Evolutionary conservation across 2,888 invertebrate species (phyloP), one percentile per base, ranked within the genome.

Genomic region (Seira ritae): DNA sequence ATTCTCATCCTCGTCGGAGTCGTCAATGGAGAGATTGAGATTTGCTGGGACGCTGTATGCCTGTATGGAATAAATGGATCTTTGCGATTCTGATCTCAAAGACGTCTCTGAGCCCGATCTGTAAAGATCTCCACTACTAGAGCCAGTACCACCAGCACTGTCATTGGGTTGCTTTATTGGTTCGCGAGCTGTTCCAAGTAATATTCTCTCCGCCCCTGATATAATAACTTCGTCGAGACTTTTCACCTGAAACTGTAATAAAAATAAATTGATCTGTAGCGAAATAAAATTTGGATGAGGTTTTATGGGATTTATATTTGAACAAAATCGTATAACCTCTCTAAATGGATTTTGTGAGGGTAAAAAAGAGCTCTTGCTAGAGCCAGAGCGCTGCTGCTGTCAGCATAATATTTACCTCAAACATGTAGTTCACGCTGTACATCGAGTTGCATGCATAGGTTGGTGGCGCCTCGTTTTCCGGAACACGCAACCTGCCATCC

Each of bases 1-100:
- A 23, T 23, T 19, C 19, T 46, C 74, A 8, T 69, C 62, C 6
- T 55, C 74, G 15, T 70, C 76, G 1, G 77, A 72, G 15, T 76
- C 82, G 22, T 82, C 77, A 12, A 50, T 68, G 22, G 82, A 83
- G 3, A 83, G 65, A 68, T 83, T 83, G 8, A 83, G 82, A 67
- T 83, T 77, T 8, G 78, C 82, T 73, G 82, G 82, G 22, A 83
- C 60, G 68, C 82, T 83, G 69, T 83, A 83, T 17, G 82, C 73
- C 2, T 77, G 82, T 22, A 77, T 78, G n/a, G 82, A 83, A 68
- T 83, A 83, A 71, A 77, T 78, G 17, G 82, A 83, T 78, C 82
- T 60, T 46, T 83, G 82, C 19, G 82, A 83, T 19, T 83, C 77
- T n/a, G n/a, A n/a, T n/a, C n/a, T n/a, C 17, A 83, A 62, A n/a